Evolutionary conservation across 2,888 invertebrate species (phyloP).

Genomic region (Apodemia zela): DNA sequence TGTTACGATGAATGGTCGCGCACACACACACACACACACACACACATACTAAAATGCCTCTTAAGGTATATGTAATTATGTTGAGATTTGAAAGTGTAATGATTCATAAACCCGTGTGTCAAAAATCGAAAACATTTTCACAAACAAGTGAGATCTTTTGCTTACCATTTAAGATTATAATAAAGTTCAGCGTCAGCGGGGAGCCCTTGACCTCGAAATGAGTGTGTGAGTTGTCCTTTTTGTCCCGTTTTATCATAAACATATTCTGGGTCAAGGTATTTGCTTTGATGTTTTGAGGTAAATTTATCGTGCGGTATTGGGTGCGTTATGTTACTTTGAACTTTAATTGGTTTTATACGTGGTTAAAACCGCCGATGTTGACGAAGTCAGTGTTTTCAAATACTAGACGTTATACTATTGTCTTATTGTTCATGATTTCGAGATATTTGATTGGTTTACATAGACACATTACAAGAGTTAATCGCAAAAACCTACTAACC

Average conservation of each 20-base stretch:
- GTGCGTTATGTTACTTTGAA: slow-evolving; percentile 13
- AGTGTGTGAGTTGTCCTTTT: slow-evolving; percentile 43
- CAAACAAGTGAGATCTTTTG: not conserved
- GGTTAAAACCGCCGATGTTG: not conserved
- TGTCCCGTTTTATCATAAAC: slow-evolving; percentile 44
- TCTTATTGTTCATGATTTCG: not conserved
- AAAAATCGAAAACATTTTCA: not conserved
- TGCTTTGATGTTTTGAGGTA: slow-evolving; percentile 61
- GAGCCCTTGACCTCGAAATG: slow-evolving; percentile 7
- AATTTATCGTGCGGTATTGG: slow-evolving; percentile 28
- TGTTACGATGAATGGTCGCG: too few species aligned
- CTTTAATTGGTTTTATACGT: not conserved
- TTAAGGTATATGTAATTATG: too few species aligned
- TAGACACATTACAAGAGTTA: too few species aligned
- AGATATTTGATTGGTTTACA: too few species aligned
- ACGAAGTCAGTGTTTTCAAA: not conserved
- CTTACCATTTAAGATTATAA: slow-evolving; percentile 6
- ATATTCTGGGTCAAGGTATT: slow-evolving; percentile 66
- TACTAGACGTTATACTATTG: not conserved
- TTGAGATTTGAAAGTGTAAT: too few species aligned
- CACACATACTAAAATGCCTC: too few species aligned
- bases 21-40: too few species aligned
- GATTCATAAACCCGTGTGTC: not conserved
- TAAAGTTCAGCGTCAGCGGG: slow-evolving; percentile 9
- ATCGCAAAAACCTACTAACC: too few species aligned